Percentiles rank a stretch among this genome's conserved stretches.
These are phyloP conservation scores for Ormyrus nitidulus DNA, from an alignment of 2,888 invertebrate species.

Conservation along the genomic window DNA sequence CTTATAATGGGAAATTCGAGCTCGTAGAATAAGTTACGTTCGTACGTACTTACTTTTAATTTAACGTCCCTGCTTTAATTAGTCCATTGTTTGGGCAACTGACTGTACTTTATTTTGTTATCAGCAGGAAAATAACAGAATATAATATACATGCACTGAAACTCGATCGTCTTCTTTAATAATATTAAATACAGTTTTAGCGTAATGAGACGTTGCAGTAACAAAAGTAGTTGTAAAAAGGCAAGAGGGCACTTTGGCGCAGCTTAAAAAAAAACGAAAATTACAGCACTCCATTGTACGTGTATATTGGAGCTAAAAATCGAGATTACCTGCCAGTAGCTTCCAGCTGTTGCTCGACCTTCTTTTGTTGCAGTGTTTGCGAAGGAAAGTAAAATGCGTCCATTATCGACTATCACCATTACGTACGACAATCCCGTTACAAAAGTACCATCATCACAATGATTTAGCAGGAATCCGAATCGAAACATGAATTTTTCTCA, in stretches of 20 bases:
- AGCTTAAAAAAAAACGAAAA: background rate
- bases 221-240: background rate
- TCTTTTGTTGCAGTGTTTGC: constrained; percentile 10
- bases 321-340: constrained; percentile 7
- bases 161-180: too few species aligned
- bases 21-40: too few species aligned
- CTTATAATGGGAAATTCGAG: too few species aligned
- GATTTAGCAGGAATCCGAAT: background rate
- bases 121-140: too few species aligned
- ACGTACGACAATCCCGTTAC: background rate
- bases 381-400: constrained; percentile 39
- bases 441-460: background rate
- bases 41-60: too few species aligned
- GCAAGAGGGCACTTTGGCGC: background rate
- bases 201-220: constrained; percentile 1
- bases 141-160: too few species aligned
- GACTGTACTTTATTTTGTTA: too few species aligned
- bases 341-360: constrained; percentile 12
- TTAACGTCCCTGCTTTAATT: too few species aligned
- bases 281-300: constrained; percentile 3
- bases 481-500: background rate
- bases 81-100: too few species aligned
- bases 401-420: constrained; percentile 22
- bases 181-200: background rate
- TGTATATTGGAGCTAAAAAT: constrained; percentile 28